A percentile compares a stretch with the other conserved stretches of the same genome.
Evolutionary conservation across 2,888 invertebrate genomes (phyloP).

Genomic region (Malachius bipustulatus): DNA sequence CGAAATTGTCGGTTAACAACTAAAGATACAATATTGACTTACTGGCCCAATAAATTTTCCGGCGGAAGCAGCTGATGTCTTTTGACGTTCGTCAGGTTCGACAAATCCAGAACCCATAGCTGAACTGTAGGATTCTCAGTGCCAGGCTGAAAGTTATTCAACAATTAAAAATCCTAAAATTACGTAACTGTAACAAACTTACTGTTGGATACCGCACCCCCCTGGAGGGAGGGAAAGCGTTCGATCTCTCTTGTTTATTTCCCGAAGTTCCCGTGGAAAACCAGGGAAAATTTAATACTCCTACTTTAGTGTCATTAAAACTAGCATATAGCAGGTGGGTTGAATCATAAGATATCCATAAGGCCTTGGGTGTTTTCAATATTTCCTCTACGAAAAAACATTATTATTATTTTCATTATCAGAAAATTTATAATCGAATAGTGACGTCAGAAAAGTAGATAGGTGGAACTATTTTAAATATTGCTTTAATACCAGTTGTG

Average conservation of each 20-base stretch:
- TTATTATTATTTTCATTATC: no score
- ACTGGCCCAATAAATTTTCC: conserved; percentile 66
- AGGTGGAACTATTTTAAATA: no score
- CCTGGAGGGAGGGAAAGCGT: conserved; percentile 65
- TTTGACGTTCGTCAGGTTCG: conserved; percentile 51
- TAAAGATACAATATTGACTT: conserved; percentile 40
- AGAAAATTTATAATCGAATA: no score
- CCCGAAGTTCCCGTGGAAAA: conserved; percentile 59
- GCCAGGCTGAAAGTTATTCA: conserved; percentile 51
- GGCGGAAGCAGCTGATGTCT: conserved; percentile 63
- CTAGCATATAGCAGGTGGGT: conserved; percentile 72
- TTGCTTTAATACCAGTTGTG: no score
- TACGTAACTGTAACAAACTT: conserved; percentile 60
- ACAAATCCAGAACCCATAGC: conserved; percentile 68
- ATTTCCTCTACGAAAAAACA: conserved; percentile 68
- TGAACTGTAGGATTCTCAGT: conserved; percentile 75
- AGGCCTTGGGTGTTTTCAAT: conserved; percentile 64
- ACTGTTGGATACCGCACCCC: conserved; percentile 77
- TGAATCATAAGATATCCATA: conserved; percentile 80
- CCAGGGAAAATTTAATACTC: conserved; percentile 69
- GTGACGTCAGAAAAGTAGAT: no score
- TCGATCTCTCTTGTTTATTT: conserved; percentile 38
- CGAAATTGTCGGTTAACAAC: no score
- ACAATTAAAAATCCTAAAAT: conserved; percentile 52
- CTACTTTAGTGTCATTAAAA: conserved; percentile 73